Base-by-base conservation (phyloP, 2,113 vertebrate genomes). In the Marcusenius ussheri region DNA sequence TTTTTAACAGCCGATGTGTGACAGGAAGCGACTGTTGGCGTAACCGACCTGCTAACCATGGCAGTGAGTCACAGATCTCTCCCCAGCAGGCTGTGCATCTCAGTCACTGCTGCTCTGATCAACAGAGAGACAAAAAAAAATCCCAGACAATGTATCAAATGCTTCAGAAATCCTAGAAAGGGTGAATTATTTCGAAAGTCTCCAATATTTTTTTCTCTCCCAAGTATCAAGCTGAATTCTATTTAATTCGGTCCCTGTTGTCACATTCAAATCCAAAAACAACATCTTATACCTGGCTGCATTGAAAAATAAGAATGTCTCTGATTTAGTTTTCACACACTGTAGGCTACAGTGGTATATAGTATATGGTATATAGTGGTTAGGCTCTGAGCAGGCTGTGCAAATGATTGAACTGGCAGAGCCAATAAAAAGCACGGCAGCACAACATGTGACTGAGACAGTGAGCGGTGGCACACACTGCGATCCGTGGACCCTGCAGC, bases 391-490 rank as follows among this genome's bases (percentile, higher is more conserved):
- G 83, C 83, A 66, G 53, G 49, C 27, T 58, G 17, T 88, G 87
- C 66, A 42, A 58, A 56, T 88, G 50, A 58, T 88, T 56, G 87
- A 88, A 10, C 53, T 45, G 87, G 53, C 53, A 58, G 31, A 88
- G 39, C 87, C 87, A 88, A 88, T 88, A 88, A 88, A 66, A 62
- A 58, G 39, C 39, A 24, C 19, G 4, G 15, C 27, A 42, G 35
- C 35, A 11, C 24, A 85, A 17, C 87, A 88, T 42, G 87, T 62
- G 51, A 58, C 35, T 10, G 35, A 58, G 39, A 45, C 53, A 21
- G 8, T 13, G 46, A 47, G 35, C 19, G 8, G 56, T 39, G 35
- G 87, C 51, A 10, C 53, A 46, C 17, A n/a, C 85, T 51, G 0
- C 62, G n/a, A 87, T n/a, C 83, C 24, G 42, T 39, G 3, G 24